Evolutionary conservation across 1,140 invertebrate genomes (phyloP), one percentile per base, ranked within the genome.

Genomic region (Listronotus bonariensis): DNA sequence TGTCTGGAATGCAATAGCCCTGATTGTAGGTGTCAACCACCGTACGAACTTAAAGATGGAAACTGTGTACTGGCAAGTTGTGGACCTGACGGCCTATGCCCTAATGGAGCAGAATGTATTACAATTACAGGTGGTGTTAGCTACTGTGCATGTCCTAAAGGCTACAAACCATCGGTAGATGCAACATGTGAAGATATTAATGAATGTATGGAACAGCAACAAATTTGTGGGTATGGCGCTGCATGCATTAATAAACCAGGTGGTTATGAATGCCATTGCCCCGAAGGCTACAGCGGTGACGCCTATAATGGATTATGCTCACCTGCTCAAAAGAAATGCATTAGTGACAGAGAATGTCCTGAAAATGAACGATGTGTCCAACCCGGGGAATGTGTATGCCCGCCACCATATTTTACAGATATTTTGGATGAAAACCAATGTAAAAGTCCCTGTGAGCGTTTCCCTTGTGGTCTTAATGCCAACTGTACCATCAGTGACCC

Each of bases 401-500:
- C 90, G 20, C 91, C 92, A 15, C 93, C 92, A 0, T 96, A 89
- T 78, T 95, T 92, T 76, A 86, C 89, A 17, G 92, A 95, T 77
- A 84, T 87, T 12, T 79, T 84, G 26, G 89, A 93, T 75, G 87
- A 87, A 40, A 91, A 92, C 74, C 87, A 89, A 73, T 95, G 93
- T 77, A 95, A 93, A 80, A 95, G 89, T 84, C 92, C 92, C 6
- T 93, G 92, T 74, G 90, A 93, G 76, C 83, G 91, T 53, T 94
- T 91, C 76, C 87, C 89, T 1, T 97, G 95, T 74, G 93, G 95
- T 14, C 88, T 93, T n/a, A 96, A 96, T 78, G 89, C 93, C 1
- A 92, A 92, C 80, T 97, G 94, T 75, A 92, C 90, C 5, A 92
- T 93, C 6, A 92, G 87, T 57, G 92, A 95, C 81, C 92, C 92